phyloP scores from a whole-genome alignment of 2,888 invertebrate genomes.

The Plutella xylostella region DNA sequence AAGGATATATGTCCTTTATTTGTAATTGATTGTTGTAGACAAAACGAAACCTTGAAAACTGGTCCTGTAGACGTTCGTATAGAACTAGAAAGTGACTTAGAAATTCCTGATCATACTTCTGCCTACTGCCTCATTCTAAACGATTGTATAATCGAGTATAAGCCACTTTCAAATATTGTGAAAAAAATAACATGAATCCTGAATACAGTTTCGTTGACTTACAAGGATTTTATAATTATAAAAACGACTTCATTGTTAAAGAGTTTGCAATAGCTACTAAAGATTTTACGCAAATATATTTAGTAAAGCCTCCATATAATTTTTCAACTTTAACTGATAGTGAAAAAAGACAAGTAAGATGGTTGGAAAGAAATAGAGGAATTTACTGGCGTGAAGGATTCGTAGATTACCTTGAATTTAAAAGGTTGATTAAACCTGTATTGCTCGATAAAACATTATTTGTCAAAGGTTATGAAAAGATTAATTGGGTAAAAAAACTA shows the following conservation, averaged over 20 bases:
- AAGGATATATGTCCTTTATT: conserved; percentile 20
- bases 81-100: conserved; percentile 2
- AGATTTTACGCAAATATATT: not conserved
- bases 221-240: not conserved
- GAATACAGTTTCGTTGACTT: not conserved
- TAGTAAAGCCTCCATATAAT: not conserved
- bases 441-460: not conserved
- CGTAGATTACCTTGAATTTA: not conserved
- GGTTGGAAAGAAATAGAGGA: not conserved
- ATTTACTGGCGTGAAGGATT: conserved; percentile 1
- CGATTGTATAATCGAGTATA: conserved; percentile 1
- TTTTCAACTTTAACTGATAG: not conserved
- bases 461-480: conserved; percentile 1
- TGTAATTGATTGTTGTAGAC: conserved; percentile 22
- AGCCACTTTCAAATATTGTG: not conserved
- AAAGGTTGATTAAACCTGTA: not conserved
- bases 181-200: not conserved
- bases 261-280: not conserved
- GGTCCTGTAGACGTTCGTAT: conserved; percentile 1
- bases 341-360: not conserved
- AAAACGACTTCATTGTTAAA: not conserved
- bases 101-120: conserved; percentile 1
- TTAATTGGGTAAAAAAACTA: not conserved
- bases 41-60: conserved; percentile 1
- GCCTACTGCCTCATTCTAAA: conserved; percentile 2